Base-by-base conservation (phyloP, 1,140 invertebrate species). In the Nasonia giraulti region DNA sequence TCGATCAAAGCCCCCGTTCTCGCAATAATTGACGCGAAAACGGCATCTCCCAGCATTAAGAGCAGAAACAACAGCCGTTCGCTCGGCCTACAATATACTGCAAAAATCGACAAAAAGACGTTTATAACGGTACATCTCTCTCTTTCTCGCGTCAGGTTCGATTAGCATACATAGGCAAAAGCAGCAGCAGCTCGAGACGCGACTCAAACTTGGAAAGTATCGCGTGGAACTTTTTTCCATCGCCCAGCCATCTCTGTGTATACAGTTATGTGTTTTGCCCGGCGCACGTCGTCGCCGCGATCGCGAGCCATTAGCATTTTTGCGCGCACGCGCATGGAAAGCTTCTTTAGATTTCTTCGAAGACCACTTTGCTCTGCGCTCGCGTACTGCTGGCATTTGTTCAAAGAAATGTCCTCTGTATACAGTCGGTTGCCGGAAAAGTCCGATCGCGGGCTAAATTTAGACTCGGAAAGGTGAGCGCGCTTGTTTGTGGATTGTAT, bases 311-410 rank as follows among this genome's bases (percentile, higher is more conserved):
- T 83, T 77, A 77, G 82, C 82, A 77, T 77, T 83, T 77, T 77
- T 50, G 23, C 62, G 55, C 33, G 5, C 33, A 6, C 33, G 33
- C 2, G 33, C 74, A n/a, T 66, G 47, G 40, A 83, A 83, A 83
- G 55, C 62, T 83, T 40, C 82, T 76, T 83, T 68, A 47, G 76
- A 83, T 83, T 76, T 83, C 33, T 76, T 47, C n/a, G 66, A 10
- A 10, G 14, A 5, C 20, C 1, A 20, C 66, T 68, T 23, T 5
- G 4, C 66, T 69, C 40, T 44, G 40, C 4, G 66, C 6, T 27
- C 23, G 33, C 33, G 33, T 33, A 33, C 40, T 40, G 7, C 74
- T 44, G 74, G 7, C 37, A 33, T 75, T 55, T 20, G 50, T 55
- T 75, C 74, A 75, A 75, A 44, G 74, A 47, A 75, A 44, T 75